Base-by-base conservation (phyloP, 2,113 vertebrate genomes). In the Asarcornis scutulata region DNA sequence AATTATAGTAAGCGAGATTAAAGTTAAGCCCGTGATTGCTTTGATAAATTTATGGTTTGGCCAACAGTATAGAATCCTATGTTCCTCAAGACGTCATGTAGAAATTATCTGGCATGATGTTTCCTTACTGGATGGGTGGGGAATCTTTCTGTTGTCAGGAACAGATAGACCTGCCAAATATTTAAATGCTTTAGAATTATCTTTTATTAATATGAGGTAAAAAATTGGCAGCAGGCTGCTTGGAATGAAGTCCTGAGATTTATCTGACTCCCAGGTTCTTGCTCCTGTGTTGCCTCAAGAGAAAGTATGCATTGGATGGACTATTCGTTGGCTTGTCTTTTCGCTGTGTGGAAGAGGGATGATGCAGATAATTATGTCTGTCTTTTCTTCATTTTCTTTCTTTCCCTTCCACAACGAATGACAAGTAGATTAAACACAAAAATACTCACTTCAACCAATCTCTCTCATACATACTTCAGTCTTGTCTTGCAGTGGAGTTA, bases 381-480 rank as follows among this genome's bases (percentile, higher is more conserved):
- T 79, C 0, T 13, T 50, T 85, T 86, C 14, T 73, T 84, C 31
- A 6, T 67, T 68, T 66, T 60, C 8, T 81, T 88, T 91, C 60
- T 3, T 40, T 26, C 50, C 7, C 7, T 78, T 83, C 29, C 32
- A 38, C 36, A 88, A 25, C 88, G 53, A 88, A 78, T 86, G 34
- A 60, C 60, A 48, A 64, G 17, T 86, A 74, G 60, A 93, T 74
- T n/a, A 63, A 83, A 63, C 26, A 27, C 4, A 40, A 44, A 72
- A 66, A 50, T 34, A 9, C 0, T 9, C 9, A 11, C 32, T 82
- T 84, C 27, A 76, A n/a, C 50, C 36, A 17, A 0, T 60, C 32
- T 64, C 64, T 22, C 11, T 80, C 23, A 3, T 42, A 9, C 5
- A 5, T 71, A 7, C 0, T 0, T 52, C 75, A 78, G 22, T 83